Conservation (phyloP, 1,140 invertebrate species). For the Nasonia longicornis region DNA sequence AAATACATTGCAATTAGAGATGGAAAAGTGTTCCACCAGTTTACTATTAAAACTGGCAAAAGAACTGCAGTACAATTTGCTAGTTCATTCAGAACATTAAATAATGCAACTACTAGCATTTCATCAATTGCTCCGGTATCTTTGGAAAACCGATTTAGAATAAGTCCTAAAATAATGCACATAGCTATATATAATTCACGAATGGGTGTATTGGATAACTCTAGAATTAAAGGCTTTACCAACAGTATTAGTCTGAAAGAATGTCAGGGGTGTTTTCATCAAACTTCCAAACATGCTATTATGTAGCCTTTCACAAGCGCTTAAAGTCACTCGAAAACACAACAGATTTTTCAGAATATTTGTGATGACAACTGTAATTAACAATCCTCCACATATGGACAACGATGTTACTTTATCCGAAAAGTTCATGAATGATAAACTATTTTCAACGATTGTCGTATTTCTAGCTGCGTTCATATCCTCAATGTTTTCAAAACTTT, state of each 20-base stretch:
- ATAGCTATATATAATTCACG: background rate
- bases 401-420: constrained; percentile 46
- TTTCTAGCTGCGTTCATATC: no score
- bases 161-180: constrained; percentile 71
- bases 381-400: constrained; percentile 51
- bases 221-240: constrained; percentile 58
- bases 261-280: constrained; percentile 73
- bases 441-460: background rate
- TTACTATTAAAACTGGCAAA: constrained; percentile 76
- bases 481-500: no score
- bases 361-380: constrained; percentile 62
- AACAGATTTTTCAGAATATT: constrained; percentile 66
- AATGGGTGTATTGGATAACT: background rate
- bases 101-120: constrained; percentile 80
- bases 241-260: constrained; percentile 79
- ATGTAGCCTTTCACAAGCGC: constrained; percentile 76
- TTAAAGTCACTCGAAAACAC: constrained; percentile 73
- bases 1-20: constrained; percentile 75
- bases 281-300: constrained; percentile 75
- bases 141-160: constrained; percentile 89
- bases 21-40: constrained; percentile 81
- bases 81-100: constrained; percentile 77
- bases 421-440: background rate
- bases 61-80: constrained; percentile 61
- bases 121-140: constrained; percentile 89